phyloP scores from a whole-genome alignment of 2,888 invertebrate genomes.

The Aricia artaxerxes region DNA sequence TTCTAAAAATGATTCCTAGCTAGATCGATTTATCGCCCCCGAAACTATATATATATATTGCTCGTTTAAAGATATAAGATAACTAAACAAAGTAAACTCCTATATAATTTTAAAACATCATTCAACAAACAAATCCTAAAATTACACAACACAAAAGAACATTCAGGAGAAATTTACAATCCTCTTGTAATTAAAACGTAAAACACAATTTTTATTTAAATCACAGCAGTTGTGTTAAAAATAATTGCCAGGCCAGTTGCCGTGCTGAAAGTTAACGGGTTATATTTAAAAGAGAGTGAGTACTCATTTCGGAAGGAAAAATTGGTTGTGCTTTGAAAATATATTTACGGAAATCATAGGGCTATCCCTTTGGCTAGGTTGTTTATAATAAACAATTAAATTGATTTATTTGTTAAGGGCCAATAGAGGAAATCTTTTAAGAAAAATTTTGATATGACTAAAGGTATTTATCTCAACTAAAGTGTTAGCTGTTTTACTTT shows the following conservation, averaged over 20 bases:
- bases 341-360: conserved; percentile 36
- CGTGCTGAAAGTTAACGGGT: conserved; percentile 73
- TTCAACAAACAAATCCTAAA: neutral
- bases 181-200: conserved; percentile 17
- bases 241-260: conserved; percentile 66
- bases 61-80: no score
- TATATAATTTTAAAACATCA: no score
- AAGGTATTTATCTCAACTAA: no score
- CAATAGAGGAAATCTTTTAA: no score
- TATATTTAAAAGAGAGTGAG: conserved; percentile 64
- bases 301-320: conserved; percentile 57
- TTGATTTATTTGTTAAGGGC: no score
- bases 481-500: no score
- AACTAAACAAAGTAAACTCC: no score
- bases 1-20: no score
- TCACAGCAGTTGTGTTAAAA: conserved; percentile 67
- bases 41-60: no score
- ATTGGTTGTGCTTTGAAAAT: conserved; percentile 70
- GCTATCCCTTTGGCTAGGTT: conserved; percentile 44
- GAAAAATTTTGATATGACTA: no score
- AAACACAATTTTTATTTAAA: conserved; percentile 53
- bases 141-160: neutral
- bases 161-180: conserved; percentile 33
- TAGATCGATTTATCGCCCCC: no score
- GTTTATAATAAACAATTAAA: neutral